Base-by-base conservation (phyloP, 2,888 invertebrate genomes). In the Griposia aprilina region DNA sequence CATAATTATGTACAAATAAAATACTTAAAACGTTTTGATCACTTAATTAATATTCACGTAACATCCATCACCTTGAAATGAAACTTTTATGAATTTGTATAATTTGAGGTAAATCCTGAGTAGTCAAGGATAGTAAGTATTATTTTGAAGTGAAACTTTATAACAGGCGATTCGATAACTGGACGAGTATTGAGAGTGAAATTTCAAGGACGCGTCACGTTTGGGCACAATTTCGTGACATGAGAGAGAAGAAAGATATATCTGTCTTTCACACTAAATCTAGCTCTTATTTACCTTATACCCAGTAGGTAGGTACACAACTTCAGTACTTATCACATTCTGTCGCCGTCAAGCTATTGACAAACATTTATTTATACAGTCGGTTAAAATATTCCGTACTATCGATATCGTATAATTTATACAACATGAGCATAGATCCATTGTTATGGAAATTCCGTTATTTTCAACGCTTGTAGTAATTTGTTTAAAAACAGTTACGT, bases 361-460 rank as follows among this genome's bases (percentile, higher is more conserved):
- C 65, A 74, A 84, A 87, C 36, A 66, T 72, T 66, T 83, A 82
- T 78, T 52, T 66, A 78, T 52, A 67, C 62, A 80, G 60, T 63
- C 52, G 48, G 36, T 67, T 41, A 74, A 68, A 41, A 74, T 74
- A 86, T 83, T 86, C 67, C 55, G 50, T 59, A 62, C n/a, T 55
- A 66, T 62, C 66, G 60, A 78, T 81, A 76, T 45, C 59, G 77
- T 30, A 77, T 85, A 81, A 77, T 79, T 78, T 70, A 85, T 67
- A 83, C 83, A 77, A 67, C 62, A 67, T 78, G 57, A 67, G 60
- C 71, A 60, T 55, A 73, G 62, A 84, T 67, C 77, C 76, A 84
- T 84, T 87, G 87, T 84, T 84, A 79, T 74, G 63, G 75, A 86
- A 82, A 81, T 79, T 50, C 78, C 67, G 71, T 77, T 76, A 84